phyloP scores from a whole-genome alignment of 2,888 invertebrate species.

The Cepaea hortensis region DNA sequence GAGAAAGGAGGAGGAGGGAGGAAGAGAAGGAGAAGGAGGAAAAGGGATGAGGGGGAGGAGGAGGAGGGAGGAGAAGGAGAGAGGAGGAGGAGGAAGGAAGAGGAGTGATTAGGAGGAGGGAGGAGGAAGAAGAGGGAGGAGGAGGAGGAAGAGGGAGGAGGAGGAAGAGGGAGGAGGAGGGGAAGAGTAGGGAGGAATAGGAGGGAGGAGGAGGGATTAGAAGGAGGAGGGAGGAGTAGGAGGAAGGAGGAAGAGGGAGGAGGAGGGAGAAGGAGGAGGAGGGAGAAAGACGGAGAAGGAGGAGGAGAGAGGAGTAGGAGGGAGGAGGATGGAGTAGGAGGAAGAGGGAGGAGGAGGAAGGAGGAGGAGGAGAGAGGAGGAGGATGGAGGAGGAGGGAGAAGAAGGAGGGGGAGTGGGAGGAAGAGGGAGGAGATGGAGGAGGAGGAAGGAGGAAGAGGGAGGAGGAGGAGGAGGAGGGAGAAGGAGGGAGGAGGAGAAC shows the following conservation, averaged over 20 bases:
- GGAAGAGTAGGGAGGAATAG: conserved; percentile 13
- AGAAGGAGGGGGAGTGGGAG: background rate
- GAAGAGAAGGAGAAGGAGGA: background rate
- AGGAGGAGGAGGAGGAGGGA: conserved; percentile 4
- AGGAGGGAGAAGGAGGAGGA: background rate
- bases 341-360: background rate
- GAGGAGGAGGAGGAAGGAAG: background rate
- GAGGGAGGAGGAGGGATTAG: background rate
- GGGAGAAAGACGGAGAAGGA: background rate
- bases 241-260: background rate
- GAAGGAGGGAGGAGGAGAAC: background rate
- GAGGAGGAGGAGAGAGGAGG: background rate
- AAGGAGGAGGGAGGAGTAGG: conserved; percentile 13
- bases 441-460: background rate
- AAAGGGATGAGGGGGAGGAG: too few relatives aligned
- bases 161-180: conserved; percentile 17
- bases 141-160: conserved; percentile 1
- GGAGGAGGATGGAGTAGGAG: background rate
- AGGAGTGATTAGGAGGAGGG: background rate
- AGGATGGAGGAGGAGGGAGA: background rate
- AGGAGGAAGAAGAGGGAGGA: conserved; percentile 21
- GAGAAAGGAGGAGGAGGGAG: background rate
- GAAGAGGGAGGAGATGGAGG: background rate
- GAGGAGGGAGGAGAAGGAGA: background rate
- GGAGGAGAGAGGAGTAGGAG: conserved; percentile 8